A percentile compares a stretch with the other conserved stretches of the same genome.
Evolutionary conservation across 2,113 vertebrate species (phyloP).

Genomic region (Sus scrofa): T2T-Sscrofa CM000828.6:59026501-59027000

Average conservation of each 20-base stretch:
- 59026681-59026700: not conserved
- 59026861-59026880: constrained; percentile 97
- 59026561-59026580: constrained; percentile 62
- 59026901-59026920: constrained; percentile 86
- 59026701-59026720: not conserved
- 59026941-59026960: rapidly evolving
- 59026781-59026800: constrained; percentile 99
- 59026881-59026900: constrained; percentile 99
- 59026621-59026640: not conserved
- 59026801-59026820: constrained; percentile 98
- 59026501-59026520: not conserved
- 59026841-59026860: constrained; percentile 99
- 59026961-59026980: not conserved
- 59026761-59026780: constrained; percentile 86
- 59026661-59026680: not conserved
- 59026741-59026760: rapidly evolving
- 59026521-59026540: not conserved
- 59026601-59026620: not conserved
- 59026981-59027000: not conserved
- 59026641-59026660: not conserved
- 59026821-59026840: constrained; percentile 97
- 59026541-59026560: constrained; percentile 35
- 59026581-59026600: not conserved
- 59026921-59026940: not conserved
- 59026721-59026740: not conserved